These are phyloP conservation scores for Prenolepis imparis DNA, from an alignment of 2,888 invertebrate species.

Conservation along the genomic window DNA sequence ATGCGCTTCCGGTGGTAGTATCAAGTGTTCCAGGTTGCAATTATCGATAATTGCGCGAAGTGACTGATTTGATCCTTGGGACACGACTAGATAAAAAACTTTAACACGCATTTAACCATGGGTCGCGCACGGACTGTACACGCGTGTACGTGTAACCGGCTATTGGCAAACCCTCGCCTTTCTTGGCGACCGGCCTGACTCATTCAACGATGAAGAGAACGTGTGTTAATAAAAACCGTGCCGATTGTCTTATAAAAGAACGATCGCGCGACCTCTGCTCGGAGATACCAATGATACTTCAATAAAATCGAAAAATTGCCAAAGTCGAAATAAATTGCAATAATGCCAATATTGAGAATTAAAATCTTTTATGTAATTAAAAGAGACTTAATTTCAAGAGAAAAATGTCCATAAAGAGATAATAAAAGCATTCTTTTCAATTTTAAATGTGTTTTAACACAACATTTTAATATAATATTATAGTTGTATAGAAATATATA, in stretches of 20 bases:
- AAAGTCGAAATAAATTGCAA: not conserved
- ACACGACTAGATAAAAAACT: slow-evolving; percentile 5
- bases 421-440: not conserved
- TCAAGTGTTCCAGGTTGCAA: slow-evolving; percentile 17
- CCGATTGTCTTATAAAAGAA: slow-evolving; percentile 69
- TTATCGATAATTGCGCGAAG: slow-evolving; percentile 36
- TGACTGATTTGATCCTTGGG: slow-evolving; percentile 18
- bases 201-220: slow-evolving; percentile 72
- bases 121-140: not conserved
- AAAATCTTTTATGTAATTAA: not conserved
- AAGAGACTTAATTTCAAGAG: not conserved
- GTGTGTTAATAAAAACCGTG: slow-evolving; percentile 71
- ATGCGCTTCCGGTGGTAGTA: slow-evolving; percentile 17
- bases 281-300: not conserved
- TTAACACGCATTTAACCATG: slow-evolving; percentile 22
- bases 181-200: slow-evolving; percentile 80
- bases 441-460: not conserved
- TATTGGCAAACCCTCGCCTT: slow-evolving; percentile 79
- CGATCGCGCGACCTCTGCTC: not conserved
- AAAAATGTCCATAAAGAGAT: not conserved
- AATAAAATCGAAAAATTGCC: not conserved
- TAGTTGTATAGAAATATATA: not conserved
- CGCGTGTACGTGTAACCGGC: slow-evolving; percentile 38
- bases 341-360: not conserved
- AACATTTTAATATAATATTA: not conserved